Percentiles rank a stretch among this genome's conserved stretches.
Conservation (phyloP, 2,113 vertebrate species). For the Megaptera novaeangliae region DNA sequence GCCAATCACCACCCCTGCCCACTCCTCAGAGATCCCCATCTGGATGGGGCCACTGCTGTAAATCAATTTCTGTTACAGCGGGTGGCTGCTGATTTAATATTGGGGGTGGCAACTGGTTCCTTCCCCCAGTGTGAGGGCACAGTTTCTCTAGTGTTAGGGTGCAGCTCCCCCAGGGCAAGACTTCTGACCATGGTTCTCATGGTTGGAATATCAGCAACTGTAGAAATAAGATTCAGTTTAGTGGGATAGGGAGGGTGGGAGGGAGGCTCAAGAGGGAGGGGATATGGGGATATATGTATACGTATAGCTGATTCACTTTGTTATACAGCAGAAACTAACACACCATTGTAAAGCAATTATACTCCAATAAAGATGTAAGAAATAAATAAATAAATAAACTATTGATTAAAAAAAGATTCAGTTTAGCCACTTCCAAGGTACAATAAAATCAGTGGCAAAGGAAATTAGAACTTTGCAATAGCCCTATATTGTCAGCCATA, state of each 20-base stretch:
- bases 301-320: too few relatives aligned
- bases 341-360: too few relatives aligned
- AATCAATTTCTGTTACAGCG: background rate
- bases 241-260: too few relatives aligned
- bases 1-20: background rate
- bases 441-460: background rate
- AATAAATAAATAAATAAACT: too few relatives aligned
- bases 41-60: background rate
- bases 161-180: background rate
- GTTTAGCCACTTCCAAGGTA: background rate
- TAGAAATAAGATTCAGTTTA: constrained; percentile 3
- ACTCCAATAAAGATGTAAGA: too few relatives aligned
- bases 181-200: background rate
- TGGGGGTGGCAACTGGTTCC: background rate
- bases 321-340: too few relatives aligned
- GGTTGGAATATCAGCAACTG: background rate
- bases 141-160: background rate
- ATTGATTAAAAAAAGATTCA: background rate
- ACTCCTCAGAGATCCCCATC: background rate
- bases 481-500: background rate
- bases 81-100: background rate
- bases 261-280: too few relatives aligned
- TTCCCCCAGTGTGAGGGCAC: background rate
- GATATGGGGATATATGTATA: too few relatives aligned
- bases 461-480: background rate